Conservation (phyloP, 2,888 invertebrate species). For the Melolontha melolontha region DNA sequence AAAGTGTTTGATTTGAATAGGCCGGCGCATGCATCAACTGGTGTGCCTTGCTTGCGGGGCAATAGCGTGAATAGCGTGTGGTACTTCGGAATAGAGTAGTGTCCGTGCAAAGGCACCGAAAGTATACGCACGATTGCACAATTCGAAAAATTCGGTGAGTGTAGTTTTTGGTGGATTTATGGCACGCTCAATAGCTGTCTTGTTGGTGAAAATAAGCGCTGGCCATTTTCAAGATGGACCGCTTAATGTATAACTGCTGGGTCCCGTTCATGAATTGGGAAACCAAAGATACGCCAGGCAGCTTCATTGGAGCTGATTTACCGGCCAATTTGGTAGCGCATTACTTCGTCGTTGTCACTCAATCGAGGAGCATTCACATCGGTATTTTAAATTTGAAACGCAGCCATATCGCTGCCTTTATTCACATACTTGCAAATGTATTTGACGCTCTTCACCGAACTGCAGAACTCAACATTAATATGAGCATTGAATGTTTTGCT, state of each 20-base stretch:
- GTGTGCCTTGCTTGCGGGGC: no score
- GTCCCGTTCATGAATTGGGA: slow-evolving; percentile 52
- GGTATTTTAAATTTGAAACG: no score
- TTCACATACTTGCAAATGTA: slow-evolving; percentile 59
- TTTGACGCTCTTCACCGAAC: slow-evolving; percentile 60
- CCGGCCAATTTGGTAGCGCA: no score
- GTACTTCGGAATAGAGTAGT: slow-evolving; percentile 43
- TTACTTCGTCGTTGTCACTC: no score
- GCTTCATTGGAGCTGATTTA: no score
- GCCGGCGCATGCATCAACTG: no score
- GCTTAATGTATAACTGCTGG: slow-evolving; percentile 55
- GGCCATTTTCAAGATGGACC: slow-evolving; percentile 46
- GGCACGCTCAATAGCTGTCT: slow-evolving; percentile 23
- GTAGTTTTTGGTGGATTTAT: slow-evolving; percentile 40
- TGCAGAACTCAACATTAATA: slow-evolving; percentile 59
- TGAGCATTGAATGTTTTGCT: slow-evolving; percentile 54
- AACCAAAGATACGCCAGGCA: slow-evolving; percentile 49
- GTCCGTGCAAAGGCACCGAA: slow-evolving; percentile 45
- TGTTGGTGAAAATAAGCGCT: slow-evolving; percentile 44
- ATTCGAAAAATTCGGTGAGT: slow-evolving; percentile 40
- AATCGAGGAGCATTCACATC: no score
- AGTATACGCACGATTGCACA: not conserved
- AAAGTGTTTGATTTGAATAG: no score
- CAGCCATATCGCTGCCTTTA: slow-evolving; percentile 51
- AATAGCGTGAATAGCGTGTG: slow-evolving; percentile 32